Conservation (phyloP, 1,140 invertebrate genomes). For the Lucilia cuprina region DNA sequence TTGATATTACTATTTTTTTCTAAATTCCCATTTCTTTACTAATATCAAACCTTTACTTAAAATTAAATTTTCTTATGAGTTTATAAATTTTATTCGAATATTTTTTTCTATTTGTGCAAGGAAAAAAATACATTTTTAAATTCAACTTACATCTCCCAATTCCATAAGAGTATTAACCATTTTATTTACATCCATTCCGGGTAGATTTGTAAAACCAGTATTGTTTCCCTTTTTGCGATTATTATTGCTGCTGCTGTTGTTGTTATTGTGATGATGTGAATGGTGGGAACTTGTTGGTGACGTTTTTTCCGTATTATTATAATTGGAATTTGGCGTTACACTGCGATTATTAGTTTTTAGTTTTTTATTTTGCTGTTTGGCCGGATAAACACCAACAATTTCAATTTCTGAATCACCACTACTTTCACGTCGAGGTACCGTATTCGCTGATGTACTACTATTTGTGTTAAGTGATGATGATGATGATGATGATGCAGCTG, state of each 20-base stretch:
- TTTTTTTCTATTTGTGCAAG: no score
- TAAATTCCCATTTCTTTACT: no score
- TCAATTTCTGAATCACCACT: slow-evolving; percentile 59
- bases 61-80: no score
- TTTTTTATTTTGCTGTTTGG: slow-evolving; percentile 38
- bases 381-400: slow-evolving; percentile 53
- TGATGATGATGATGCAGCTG: neutral
- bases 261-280: slow-evolving; percentile 22
- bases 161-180: slow-evolving; percentile 40
- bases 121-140: neutral
- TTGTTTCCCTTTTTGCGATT: slow-evolving; percentile 16
- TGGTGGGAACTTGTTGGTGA: neutral
- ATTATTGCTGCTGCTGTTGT: slow-evolving; percentile 29
- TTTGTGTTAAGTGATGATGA: neutral
- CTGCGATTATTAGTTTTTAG: slow-evolving; percentile 17
- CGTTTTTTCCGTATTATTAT: neutral
- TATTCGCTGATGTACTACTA: neutral
- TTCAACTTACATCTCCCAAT: slow-evolving; percentile 20
- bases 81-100: no score
- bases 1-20: no score
- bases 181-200: slow-evolving; percentile 46
- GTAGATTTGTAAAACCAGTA: slow-evolving; percentile 42
- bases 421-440: slow-evolving; percentile 46
- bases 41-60: no score
- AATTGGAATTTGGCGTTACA: slow-evolving; percentile 20